Evolutionary conservation across 2,797 vertebrate genomes (phyloP), one percentile per base, ranked within the genome.

Genomic region (Gallinago stenura): DNA sequence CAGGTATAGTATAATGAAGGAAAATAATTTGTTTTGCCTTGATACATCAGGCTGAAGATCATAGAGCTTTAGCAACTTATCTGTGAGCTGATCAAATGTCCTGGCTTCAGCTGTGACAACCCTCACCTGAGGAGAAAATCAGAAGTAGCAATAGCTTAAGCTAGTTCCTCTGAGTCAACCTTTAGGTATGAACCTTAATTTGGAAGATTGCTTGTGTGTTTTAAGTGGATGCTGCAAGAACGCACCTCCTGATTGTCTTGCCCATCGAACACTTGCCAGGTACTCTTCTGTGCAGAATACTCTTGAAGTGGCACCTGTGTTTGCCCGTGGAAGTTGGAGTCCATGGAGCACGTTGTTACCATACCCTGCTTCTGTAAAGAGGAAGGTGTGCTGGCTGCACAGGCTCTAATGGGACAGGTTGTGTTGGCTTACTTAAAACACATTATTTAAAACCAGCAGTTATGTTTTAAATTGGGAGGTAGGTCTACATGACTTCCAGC

Each of bases 261-360:
- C 39, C 15, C 41, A 12, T 51, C 35, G 71, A 37, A 45, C 8
- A 12, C 75, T 62, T 75, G 8, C 6, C 31, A 61, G 24, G 58
- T 1, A 35, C 13, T 8, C 77, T 31, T 28, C 45, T 45, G 31
- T 41, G 31, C 45, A 37, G 43, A 82, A 39, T 15, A 51, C 3
- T 6, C 17, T 51, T 7, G 8, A 60, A 76, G 10, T 18, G 12
- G 4, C 7, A 28, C 13, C 37, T 43, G 13, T 18, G 22, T 45
- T 84, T 79, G 24, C 25, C 33, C 28, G 14, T 46, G 66, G 30
- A 70, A 62, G 14, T 5, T 79, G 58, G 30, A 75, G 28, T 17
- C 60, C 12, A 30, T 3, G 8, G 26, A 10, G 26, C 0, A 0
- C 8, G 15, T 33, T 62, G 8, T 82, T 82, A 17, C 25, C n/a